Evolutionary conservation across 2,797 vertebrate species (phyloP).

Genomic region (Ispidina picta): DNA sequence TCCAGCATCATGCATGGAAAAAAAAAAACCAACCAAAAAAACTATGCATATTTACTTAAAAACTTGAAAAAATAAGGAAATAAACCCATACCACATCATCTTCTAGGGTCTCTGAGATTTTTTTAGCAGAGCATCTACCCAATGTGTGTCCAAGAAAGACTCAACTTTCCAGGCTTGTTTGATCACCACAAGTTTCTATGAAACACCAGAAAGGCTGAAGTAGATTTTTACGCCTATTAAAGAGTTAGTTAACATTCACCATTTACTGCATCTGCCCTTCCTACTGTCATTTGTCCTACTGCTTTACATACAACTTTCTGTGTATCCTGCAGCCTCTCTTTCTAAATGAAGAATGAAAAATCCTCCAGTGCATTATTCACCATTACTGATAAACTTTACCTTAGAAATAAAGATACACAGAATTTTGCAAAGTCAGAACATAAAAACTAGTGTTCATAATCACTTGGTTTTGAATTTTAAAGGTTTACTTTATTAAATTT

Average conservation of each 20-base stretch:
- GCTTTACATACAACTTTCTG: constrained; percentile 84
- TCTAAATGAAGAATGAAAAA: constrained; percentile 83
- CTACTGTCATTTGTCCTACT: constrained; percentile 81
- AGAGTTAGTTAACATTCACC: not conserved
- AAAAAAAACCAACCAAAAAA: not conserved
- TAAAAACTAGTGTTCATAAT: constrained; percentile 74
- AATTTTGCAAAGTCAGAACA: not conserved
- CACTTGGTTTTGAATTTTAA: constrained; percentile 77
- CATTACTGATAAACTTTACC: constrained; percentile 84
- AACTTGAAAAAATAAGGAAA: not conserved
- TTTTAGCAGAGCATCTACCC: constrained; percentile 80
- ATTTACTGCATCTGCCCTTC: constrained; percentile 36
- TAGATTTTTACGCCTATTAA: not conserved
- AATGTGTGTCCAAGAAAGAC: constrained; percentile 75
- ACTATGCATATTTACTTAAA: not conserved
- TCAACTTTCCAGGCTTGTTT: constrained; percentile 79
- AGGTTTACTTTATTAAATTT: constrained; percentile 76
- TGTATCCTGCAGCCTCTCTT: constrained; percentile 79
- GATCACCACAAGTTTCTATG: constrained; percentile 81
- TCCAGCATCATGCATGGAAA: not conserved
- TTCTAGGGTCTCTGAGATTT: constrained; percentile 85
- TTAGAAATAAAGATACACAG: constrained; percentile 27
- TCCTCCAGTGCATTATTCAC: constrained; percentile 79
- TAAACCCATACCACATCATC: constrained; percentile 78
- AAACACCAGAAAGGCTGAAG: not conserved